These are phyloP conservation scores for Villa cingulata DNA, from an alignment of 2,888 invertebrate genomes.

Conservation along the genomic window DNA sequence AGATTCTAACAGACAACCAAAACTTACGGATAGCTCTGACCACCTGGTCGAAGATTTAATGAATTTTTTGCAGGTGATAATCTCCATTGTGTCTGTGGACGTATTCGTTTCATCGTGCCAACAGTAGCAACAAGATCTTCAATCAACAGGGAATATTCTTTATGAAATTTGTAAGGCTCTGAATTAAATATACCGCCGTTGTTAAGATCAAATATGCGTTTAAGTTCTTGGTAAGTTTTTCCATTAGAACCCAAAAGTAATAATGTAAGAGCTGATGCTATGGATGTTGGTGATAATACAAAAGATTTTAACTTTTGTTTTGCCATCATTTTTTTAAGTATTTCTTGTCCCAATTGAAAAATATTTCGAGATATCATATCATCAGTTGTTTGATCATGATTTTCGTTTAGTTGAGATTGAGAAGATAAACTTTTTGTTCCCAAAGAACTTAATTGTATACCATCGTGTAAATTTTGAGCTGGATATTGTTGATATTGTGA, in stretches of 20 bases:
- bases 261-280: slow-evolving; percentile 54
- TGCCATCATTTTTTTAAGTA: not conserved
- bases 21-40: too few relatives aligned
- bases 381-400: not conserved
- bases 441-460: too few relatives aligned
- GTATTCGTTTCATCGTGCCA: not conserved
- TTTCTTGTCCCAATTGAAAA: not conserved
- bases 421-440: too few relatives aligned
- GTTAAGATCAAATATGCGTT: slow-evolving; percentile 41
- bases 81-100: not conserved
- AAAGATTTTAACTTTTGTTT: not conserved
- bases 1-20: too few relatives aligned
- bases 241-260: slow-evolving; percentile 60
- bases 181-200: slow-evolving; percentile 10
- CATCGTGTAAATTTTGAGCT: too few relatives aligned
- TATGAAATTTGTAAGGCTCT: slow-evolving; percentile 14
- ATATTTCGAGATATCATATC: not conserved
- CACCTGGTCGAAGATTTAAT: too few relatives aligned
- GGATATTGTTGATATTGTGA: too few relatives aligned
- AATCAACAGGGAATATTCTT: slow-evolving; percentile 28
- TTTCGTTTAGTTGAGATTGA: too few relatives aligned
- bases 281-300: slow-evolving; percentile 52
- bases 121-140: slow-evolving; percentile 18
- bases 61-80: too few relatives aligned
- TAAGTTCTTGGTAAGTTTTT: slow-evolving; percentile 53